Evolutionary conservation across 2,888 invertebrate species (phyloP).

Genomic region (Crepidodera aurea): DNA sequence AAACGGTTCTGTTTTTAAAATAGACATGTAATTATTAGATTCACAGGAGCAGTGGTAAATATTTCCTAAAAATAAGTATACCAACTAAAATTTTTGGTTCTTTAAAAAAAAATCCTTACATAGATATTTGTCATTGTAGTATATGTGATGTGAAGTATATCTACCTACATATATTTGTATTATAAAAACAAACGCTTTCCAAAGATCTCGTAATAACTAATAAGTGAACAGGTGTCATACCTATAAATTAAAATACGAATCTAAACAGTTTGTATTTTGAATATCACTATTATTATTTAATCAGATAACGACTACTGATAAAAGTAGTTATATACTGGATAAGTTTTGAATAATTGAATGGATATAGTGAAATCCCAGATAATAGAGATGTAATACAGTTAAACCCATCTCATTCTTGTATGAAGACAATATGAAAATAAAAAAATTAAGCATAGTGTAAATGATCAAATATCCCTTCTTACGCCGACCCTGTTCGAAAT

Average conservation of each 20-base stretch:
- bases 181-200: constrained; percentile 19
- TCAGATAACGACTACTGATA: no score
- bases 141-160: constrained; percentile 1
- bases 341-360: no score
- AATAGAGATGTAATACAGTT: no score
- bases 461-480: no score
- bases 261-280: no score
- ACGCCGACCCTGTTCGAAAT: no score
- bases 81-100: not conserved
- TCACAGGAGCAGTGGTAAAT: constrained; percentile 2
- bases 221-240: not conserved
- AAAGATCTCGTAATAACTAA: constrained; percentile 13
- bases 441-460: no score
- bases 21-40: not conserved
- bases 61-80: not conserved
- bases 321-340: no score
- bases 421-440: no score
- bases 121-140: constrained; percentile 1
- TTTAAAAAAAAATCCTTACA: not conserved
- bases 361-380: no score
- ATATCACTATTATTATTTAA: no score
- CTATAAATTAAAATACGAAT: not conserved
- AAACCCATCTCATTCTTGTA: no score
- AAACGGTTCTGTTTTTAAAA: not conserved
- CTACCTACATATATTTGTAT: not conserved